Evolutionary conservation across 2,113 vertebrate species (phyloP).

Genomic region (Zootoca vivipara): DNA sequence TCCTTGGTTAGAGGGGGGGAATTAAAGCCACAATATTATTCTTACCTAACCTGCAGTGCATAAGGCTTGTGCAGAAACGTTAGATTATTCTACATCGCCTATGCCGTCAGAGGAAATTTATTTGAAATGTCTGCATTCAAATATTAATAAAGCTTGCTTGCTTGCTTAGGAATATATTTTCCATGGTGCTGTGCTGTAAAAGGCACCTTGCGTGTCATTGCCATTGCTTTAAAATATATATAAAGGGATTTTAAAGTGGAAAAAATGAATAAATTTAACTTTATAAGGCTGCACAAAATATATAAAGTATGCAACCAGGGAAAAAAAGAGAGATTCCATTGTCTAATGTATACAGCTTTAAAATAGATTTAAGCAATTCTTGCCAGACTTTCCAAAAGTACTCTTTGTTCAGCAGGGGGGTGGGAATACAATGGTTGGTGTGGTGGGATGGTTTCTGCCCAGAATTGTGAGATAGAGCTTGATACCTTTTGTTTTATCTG

Average conservation of each 20-base stretch:
- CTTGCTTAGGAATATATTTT: slow-evolving; percentile 23
- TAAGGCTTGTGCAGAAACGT: neutral
- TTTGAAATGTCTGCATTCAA: slow-evolving; percentile 6
- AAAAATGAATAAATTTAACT: slow-evolving; percentile 13
- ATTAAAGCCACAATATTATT: slow-evolving; percentile 11
- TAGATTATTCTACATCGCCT: neutral
- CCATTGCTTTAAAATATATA: neutral
- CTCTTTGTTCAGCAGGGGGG: neutral
- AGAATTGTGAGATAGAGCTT: neutral
- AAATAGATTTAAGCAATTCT: neutral
- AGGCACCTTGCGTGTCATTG: slow-evolving; percentile 2
- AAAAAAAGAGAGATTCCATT: neutral
- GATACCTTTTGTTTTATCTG: neutral
- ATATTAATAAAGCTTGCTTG: slow-evolving; percentile 1
- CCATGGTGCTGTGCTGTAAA: slow-evolving; percentile 1
- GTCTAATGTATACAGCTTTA: neutral
- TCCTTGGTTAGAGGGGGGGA: neutral
- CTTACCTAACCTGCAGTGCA: neutral
- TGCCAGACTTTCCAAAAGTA: neutral
- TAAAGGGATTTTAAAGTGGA: slow-evolving; percentile 14
- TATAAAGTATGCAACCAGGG: neutral
- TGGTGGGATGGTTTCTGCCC: neutral
- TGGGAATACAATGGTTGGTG: neutral
- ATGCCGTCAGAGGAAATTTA: neutral
- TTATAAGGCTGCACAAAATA: slow-evolving; percentile 9